phyloP scores from a whole-genome alignment of 2,113 vertebrate species.

The Uria aalge region DNA sequence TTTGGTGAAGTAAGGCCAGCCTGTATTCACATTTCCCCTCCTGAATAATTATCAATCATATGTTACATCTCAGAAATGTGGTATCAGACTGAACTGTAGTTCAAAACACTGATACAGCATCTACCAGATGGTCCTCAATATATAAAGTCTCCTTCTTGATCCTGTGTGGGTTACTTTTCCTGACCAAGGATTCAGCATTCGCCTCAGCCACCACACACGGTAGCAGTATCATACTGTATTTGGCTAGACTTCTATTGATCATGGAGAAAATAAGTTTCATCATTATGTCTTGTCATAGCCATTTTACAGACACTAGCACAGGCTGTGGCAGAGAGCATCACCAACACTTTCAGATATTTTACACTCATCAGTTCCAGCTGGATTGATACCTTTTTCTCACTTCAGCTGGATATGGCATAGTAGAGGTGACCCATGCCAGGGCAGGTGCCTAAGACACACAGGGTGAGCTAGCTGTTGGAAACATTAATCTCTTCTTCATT shows the following conservation, averaged over 20 bases:
- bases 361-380: background rate
- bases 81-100: conserved; percentile 18
- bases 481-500: background rate
- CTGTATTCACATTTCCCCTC: background rate
- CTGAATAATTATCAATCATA: conserved; percentile 40
- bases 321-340: background rate
- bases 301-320: background rate
- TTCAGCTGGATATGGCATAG: background rate
- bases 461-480: background rate
- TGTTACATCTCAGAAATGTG: conserved; percentile 22
- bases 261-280: background rate
- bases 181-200: conserved; percentile 9
- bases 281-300: background rate
- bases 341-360: background rate
- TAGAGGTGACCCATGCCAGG: background rate
- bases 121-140: conserved; percentile 25
- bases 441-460: background rate
- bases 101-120: conserved; percentile 49
- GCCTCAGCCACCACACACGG: background rate
- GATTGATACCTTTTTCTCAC: background rate
- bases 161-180: conserved; percentile 46
- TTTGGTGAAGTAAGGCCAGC: background rate
- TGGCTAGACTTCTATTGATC: background rate
- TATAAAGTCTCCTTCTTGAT: conserved; percentile 30
- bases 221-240: background rate